Conservation (phyloP, 2,113 vertebrate genomes). For the Forbesichthys papilliferus region DNA sequence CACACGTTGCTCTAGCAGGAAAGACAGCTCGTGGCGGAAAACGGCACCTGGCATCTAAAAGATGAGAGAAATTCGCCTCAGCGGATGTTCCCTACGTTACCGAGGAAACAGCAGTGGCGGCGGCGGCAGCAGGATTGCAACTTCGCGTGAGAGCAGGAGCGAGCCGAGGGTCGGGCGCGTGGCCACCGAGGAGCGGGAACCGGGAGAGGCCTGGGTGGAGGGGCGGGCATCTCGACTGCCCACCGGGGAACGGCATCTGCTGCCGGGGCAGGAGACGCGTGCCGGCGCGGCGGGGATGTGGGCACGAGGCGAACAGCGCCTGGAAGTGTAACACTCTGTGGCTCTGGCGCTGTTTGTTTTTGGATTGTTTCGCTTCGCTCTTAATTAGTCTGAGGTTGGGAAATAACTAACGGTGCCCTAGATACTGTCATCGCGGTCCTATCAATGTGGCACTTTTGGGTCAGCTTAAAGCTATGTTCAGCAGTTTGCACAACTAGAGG, state of each 20-base stretch:
- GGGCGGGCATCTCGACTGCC: constrained; percentile 62
- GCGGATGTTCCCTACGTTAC: constrained; percentile 66
- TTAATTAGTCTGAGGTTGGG: constrained; percentile 62
- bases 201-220: constrained; percentile 62
- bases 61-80: constrained; percentile 73
- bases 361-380: constrained; percentile 26
- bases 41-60: constrained; percentile 60
- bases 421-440: constrained; percentile 46
- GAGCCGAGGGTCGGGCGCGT: constrained; percentile 61
- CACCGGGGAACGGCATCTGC: constrained; percentile 66
- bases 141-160: constrained; percentile 36
- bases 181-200: constrained; percentile 62
- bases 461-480: constrained; percentile 48
- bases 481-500: constrained; percentile 52
- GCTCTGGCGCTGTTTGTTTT: constrained; percentile 49
- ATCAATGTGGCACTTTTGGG: constrained; percentile 61
- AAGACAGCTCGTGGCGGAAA: constrained; percentile 32
- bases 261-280: constrained; percentile 58
- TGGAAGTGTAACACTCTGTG: constrained; percentile 65
- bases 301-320: constrained; percentile 61
- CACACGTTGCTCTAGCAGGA: constrained; percentile 44
- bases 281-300: constrained; percentile 53
- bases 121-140: constrained; percentile 21
- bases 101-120: constrained; percentile 45
- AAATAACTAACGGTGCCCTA: constrained; percentile 60